Conservation (phyloP, 2,797 vertebrate genomes). For the Tachyglossus aculeatus region DNA sequence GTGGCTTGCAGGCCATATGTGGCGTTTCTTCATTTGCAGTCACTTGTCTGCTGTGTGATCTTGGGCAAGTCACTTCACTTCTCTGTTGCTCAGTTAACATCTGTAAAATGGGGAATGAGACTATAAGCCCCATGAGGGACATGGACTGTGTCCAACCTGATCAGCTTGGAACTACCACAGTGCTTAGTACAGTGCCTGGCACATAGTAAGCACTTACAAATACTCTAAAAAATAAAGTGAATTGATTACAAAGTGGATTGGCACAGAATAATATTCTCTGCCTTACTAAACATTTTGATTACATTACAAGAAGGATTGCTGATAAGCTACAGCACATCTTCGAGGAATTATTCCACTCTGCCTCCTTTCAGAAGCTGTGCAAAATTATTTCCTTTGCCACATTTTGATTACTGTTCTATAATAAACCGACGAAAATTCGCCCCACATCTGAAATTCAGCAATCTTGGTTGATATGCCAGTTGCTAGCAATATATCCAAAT, state of each 20-base stretch:
- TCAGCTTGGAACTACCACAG: no score
- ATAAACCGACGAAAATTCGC: not conserved
- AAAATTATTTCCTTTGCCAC: constrained; percentile 42
- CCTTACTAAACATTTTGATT: constrained; percentile 54
- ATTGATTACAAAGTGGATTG: constrained; percentile 30
- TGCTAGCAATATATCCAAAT: constrained; percentile 37
- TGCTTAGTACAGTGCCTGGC: not conserved
- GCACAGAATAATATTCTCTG: constrained; percentile 38
- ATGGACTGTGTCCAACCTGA: no score
- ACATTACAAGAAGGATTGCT: constrained; percentile 61
- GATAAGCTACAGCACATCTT: constrained; percentile 56
- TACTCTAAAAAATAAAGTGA: not conserved
- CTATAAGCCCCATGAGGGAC: no score
- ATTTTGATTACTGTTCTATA: constrained; percentile 27
- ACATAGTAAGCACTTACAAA: not conserved
- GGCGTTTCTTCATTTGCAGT: no score
- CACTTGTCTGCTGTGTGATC: not conserved
- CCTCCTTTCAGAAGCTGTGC: constrained; percentile 59
- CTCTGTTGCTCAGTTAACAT: not conserved
- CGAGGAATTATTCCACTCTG: constrained; percentile 53
- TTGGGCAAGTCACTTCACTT: not conserved
- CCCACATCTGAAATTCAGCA: constrained; percentile 3
- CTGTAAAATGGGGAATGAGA: no score
- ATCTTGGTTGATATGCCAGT: constrained; percentile 44
- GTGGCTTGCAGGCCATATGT: not conserved